Conservation (phyloP, 23 tunicate genomes). For the Styela plicata region DNA sequence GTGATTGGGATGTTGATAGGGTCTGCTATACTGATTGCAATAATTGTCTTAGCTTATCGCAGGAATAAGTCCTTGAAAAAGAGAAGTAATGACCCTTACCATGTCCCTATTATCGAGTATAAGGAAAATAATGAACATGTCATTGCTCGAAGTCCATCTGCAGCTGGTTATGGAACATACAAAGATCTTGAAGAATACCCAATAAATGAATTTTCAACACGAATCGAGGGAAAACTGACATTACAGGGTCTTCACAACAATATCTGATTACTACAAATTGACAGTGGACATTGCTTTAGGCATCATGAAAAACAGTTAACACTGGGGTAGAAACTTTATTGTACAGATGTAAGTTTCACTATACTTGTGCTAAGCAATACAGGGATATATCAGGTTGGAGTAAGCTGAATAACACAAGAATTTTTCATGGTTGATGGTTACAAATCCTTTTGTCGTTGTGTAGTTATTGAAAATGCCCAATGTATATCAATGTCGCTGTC, state of each 20-base stretch:
- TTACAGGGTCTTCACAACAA: neutral
- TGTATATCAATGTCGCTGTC: too few species aligned
- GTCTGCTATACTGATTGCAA: neutral
- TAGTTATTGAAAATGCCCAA: too few species aligned
- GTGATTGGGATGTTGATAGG: neutral
- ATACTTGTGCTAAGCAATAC: too few species aligned
- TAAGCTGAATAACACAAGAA: too few species aligned
- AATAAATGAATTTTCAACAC: constrained; percentile 6
- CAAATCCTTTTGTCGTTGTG: too few species aligned
- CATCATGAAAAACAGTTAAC: too few species aligned
- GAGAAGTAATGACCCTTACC: constrained; percentile 16
- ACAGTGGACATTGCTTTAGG: too few species aligned
- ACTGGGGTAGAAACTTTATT: too few species aligned
- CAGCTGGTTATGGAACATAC: constrained; percentile 32
- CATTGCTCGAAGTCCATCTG: neutral
- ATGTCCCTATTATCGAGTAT: constrained; percentile 23
- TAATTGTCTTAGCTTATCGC: neutral
- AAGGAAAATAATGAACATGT: constrained; percentile 20
- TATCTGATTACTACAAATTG: too few species aligned
- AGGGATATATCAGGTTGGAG: too few species aligned
- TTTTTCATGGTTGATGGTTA: too few species aligned
- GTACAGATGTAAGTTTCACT: too few species aligned
- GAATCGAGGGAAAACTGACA: constrained; percentile 14
- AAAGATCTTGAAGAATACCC: constrained; percentile 27
- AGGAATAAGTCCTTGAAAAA: neutral